Evolutionary conservation across 2,113 vertebrate species (phyloP), one percentile per base, ranked within the genome.

Genomic region (Atrichornis clamosus): DNA sequence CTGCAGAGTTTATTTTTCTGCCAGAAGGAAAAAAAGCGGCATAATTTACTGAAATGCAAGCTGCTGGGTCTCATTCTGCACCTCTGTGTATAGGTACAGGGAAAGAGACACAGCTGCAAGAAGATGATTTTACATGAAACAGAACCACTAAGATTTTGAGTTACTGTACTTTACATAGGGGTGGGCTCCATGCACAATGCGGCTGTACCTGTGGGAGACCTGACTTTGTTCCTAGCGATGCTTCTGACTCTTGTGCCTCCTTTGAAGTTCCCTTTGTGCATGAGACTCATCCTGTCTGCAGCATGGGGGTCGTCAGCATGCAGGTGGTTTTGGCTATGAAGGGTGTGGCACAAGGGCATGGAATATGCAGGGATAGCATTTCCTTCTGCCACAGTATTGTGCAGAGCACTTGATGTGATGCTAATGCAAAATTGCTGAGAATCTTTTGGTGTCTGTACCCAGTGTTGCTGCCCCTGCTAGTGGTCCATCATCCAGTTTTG

Each of bases 111-210:
- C 22, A 73, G 60, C 46, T 82, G 68, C 28, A 52, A 76, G 41
- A 44, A 27, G 46, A 30, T 10, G 33, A 46, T 75, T 85, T 85
- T 23, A 68, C 6, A 6, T 23, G 37, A 44, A 87, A 18, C 21
- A 14, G 35, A 37, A 41, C 22, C 24, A 18, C 28, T 14, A 42
- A 59, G 42, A 32, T 12, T 72, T 67, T 79, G 20, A 8, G 6
- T 42, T 26, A 4, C 35, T 70, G 11, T 84, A 15, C 32, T 73
- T 80, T 21, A 20, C 26, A 15, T 24, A 28, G 11, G 12, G n/a
- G 23, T 9, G 49, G 50, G 10, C 27, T 74, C 15, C 1, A 1
- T 26, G 20, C 20, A 11, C 0, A 0, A 14, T 27, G 33, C 15
- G 9, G 33, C 30, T 67, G 17, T 46, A 22, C 15, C 20, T 76